Base-by-base conservation (phyloP, 2,113 vertebrate species). In the Rhea americana region DNA sequence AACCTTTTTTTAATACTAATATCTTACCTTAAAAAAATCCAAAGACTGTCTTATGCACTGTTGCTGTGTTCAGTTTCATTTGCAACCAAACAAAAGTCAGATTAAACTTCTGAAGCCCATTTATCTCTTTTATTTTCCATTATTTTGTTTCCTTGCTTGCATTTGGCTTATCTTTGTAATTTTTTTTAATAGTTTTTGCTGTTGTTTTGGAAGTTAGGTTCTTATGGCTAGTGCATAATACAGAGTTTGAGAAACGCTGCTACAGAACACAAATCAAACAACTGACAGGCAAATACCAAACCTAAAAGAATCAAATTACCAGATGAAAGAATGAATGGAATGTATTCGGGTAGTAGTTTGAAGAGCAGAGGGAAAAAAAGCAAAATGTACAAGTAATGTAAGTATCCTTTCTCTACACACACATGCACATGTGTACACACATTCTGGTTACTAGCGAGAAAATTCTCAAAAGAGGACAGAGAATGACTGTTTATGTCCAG, bases 341-440 rank as follows among this genome's bases (percentile, higher is more conserved):
- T 15, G 17, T 21, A 9, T 53, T 59, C 18, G 39, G 41, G 30
- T 74, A 45, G 41, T 18, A 28, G 13, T 28, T 81, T 53, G 28
- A 56, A 62, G 32, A 71, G 55, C 5, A 63, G 47, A 67, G 8
- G 56, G 37, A 47, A 74, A 32, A 55, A 79, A 59, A 26, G 15
- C 15, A 55, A 71, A 85, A n/a, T 4, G 7, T 0, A n/a, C 22
- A 73, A 50, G 22, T 67, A 50, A 77, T 26, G 9, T 5, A 79
- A 76, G 9, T 58, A 58, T 28, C 4, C 30, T 73, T 77, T 73
- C 53, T 45, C 39, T 66, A 45, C 72, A 50, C 21, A 50, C 7
- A 9, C 21, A 3, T 7, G 35, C 17, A 25, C 1, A 28, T 19
- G 1, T 37, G 9, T 15, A 65, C 5, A 9, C 25, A 43, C 13